Percentiles rank a stretch among this genome's conserved stretches.
phyloP scores from a whole-genome alignment of 1,140 invertebrate genomes.

The Drosophila truncata region DNA sequence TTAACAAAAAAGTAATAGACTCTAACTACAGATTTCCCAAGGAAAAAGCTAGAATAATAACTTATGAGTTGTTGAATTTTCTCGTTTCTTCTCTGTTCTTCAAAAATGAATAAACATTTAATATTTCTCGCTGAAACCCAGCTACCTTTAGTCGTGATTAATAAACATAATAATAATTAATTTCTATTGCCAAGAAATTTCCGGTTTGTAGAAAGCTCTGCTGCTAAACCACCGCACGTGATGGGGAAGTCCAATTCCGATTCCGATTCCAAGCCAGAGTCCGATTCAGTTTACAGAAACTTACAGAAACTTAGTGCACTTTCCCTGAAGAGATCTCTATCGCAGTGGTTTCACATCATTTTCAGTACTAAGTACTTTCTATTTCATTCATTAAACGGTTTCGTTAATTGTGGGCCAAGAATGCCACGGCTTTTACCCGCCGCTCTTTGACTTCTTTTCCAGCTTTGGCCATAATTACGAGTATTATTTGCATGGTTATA shows the following conservation, averaged over 20 bases:
- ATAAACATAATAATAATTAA: constrained; percentile 39
- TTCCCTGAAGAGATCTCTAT: constrained; percentile 72
- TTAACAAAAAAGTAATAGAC: background rate
- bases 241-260: constrained; percentile 24
- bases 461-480: constrained; percentile 17
- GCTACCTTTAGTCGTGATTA: constrained; percentile 11
- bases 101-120: background rate
- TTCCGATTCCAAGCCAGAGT: constrained; percentile 3
- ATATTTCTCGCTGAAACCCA: background rate
- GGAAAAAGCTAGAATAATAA: background rate
- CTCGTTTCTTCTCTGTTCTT: background rate
- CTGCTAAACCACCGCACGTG: constrained; percentile 45
- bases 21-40: too few relatives aligned
- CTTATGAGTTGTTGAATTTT: background rate
- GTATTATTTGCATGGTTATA: constrained; percentile 45
- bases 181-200: constrained; percentile 54
- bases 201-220: constrained; percentile 66
- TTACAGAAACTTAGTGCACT: constrained; percentile 44
- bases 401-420: constrained; percentile 54
- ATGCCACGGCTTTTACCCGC: constrained; percentile 51
- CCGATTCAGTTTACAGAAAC: constrained; percentile 5
- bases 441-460: constrained; percentile 40
- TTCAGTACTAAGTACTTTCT: constrained; percentile 70
- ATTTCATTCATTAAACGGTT: constrained; percentile 74
- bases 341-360: constrained; percentile 46